Percentiles rank a stretch among this genome's conserved stretches.
phyloP scores from a whole-genome alignment of 1,140 invertebrate genomes.

The Philopotamus ludificatus region DNA sequence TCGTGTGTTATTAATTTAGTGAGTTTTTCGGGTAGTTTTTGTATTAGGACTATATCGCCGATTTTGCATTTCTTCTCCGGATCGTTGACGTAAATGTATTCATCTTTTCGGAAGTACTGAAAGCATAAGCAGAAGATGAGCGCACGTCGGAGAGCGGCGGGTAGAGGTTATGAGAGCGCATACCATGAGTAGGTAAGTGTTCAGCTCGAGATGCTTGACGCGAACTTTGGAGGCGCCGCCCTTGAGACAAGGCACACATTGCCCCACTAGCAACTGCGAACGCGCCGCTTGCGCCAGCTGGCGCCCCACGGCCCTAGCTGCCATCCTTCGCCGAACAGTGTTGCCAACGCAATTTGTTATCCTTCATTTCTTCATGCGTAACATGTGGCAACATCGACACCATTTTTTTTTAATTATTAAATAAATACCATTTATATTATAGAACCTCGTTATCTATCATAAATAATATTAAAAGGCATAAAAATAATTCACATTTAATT shows the following conservation, averaged over 20 bases:
- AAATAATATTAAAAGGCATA: too few relatives aligned
- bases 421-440: too few relatives aligned
- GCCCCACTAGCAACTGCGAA: constrained; percentile 61
- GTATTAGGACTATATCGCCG: constrained; percentile 78
- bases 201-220: constrained; percentile 68
- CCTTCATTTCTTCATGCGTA: too few relatives aligned
- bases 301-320: not conserved
- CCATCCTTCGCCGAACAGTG: too few relatives aligned
- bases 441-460: too few relatives aligned
- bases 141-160: too few relatives aligned
- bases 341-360: too few relatives aligned
- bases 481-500: too few relatives aligned
- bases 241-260: constrained; percentile 71
- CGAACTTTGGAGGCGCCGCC: constrained; percentile 74
- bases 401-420: too few relatives aligned
- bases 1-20: constrained; percentile 76
- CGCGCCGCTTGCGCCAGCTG: constrained; percentile 36
- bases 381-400: too few relatives aligned
- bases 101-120: constrained; percentile 75
- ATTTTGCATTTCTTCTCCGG: constrained; percentile 73
- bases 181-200: constrained; percentile 70
- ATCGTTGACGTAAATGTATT: constrained; percentile 74
- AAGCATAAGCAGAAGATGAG: constrained; percentile 8
- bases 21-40: constrained; percentile 68
- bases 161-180: too few relatives aligned